Base-by-base conservation (phyloP, 2,888 invertebrate species). In the Metacarcinus magister region DNA sequence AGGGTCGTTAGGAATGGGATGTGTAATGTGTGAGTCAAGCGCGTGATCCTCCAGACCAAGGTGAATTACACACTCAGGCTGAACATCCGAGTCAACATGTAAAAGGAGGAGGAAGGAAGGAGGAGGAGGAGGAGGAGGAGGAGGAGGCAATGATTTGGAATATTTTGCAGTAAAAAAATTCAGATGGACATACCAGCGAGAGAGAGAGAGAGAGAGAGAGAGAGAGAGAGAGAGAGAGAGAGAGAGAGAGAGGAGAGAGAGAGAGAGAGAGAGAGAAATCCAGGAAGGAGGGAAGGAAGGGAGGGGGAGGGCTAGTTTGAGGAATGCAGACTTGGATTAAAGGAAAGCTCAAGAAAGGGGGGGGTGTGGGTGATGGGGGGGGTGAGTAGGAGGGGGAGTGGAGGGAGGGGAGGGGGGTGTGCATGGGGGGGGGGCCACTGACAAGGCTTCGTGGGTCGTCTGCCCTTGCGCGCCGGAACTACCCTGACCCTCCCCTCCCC, bases 201-300 rank as follows among this genome's bases (percentile, higher is more conserved):
- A 67, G 67, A 67, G 67, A 67, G 67, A 67, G 67, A 67, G 67
- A 67, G 67, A 54, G 67, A 67, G 67, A 67, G 67, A 67, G 67
- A 67, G 67, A 67, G 67, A 82, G 82, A 82, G 82, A 82, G 82
- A 82, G 82, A 82, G 82, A 82, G 82, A 82, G 82, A 82, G 82
- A 82, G 82, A 82, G 82, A 82, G 82, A 82, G 82, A 82, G 82
- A 82, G 82, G 82, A 82, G 82, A 82, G 82, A 82, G 82, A 82
- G 32, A 32, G 32, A 82, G 82, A 32, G 32, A 82, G 82, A 32
- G 32, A 82, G 82, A 32, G 75, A 75, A 28, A 75, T 5, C 3
- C 0, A 32, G 82, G 19, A 23, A 32, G 82, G 19, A n/a, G 23
- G 82, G 19, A 19, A 67, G 67, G 19, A 19, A 67, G 67, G 19